phyloP scores from a whole-genome alignment of 1,140 invertebrate genomes.

The Aphis gossypii region DNA sequence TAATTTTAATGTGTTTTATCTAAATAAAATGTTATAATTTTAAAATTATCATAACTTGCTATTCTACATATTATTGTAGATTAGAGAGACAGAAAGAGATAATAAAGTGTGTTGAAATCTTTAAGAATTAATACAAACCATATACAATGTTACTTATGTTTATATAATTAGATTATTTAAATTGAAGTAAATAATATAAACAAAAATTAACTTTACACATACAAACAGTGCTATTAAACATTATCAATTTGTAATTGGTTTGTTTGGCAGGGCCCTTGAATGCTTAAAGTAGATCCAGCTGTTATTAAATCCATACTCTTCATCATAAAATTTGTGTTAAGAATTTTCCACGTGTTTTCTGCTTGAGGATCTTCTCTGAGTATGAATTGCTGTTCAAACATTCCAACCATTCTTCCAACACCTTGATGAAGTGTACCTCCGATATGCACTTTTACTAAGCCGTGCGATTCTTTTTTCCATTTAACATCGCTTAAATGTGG shows the following conservation, averaged over 20 bases:
- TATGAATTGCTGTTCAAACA: conserved; percentile 52
- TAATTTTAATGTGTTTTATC: neutral
- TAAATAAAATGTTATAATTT: neutral
- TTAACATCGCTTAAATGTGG: conserved; percentile 41
- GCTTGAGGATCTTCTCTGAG: conserved; percentile 53
- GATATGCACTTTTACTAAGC: conserved; percentile 48
- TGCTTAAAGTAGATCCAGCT: conserved; percentile 29
- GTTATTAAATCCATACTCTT: conserved; percentile 47
- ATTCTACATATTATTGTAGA: too few species aligned
- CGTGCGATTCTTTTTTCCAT: conserved; percentile 55
- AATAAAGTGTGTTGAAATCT: neutral
- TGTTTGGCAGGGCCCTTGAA: neutral
- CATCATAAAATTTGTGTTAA: conserved; percentile 49
- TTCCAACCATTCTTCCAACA: conserved; percentile 45
- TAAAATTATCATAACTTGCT: too few species aligned
- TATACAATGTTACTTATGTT: neutral
- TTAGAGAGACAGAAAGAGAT: neutral
- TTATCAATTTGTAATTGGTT: conserved; percentile 36
- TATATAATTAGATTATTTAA: neutral
- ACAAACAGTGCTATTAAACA: neutral
- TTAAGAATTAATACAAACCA: neutral
- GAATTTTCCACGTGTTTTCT: conserved; percentile 48
- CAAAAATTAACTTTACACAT: neutral
- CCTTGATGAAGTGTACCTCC: conserved; percentile 49
- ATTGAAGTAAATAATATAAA: neutral